Evolutionary conservation across 2,888 invertebrate species (phyloP).

Genomic region (Iselma pallidipennis): DNA sequence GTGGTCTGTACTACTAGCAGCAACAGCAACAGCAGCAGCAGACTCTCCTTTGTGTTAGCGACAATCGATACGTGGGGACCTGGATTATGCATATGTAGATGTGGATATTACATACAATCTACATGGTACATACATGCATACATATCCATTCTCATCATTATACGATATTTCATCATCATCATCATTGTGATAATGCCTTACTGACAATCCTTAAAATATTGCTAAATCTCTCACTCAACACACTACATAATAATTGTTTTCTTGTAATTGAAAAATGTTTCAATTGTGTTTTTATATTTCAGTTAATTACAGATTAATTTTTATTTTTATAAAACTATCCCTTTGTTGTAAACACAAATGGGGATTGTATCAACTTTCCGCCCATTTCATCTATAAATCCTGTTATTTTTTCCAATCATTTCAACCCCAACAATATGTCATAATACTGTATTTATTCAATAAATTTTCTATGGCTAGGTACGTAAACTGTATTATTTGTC

Average conservation of each 20-base stretch:
- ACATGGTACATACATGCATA: background rate
- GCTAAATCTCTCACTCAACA: background rate
- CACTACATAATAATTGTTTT: background rate
- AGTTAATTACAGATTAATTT: no score
- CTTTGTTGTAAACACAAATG: background rate
- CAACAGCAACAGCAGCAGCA: slow-evolving; percentile 1
- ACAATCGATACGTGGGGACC: slow-evolving; percentile 24
- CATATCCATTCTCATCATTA: background rate
- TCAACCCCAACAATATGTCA: background rate
- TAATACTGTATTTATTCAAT: background rate
- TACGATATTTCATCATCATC: background rate
- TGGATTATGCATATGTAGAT: slow-evolving; percentile 19
- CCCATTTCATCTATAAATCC: background rate
- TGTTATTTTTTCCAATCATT: background rate
- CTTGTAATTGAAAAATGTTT: background rate
- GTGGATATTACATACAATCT: slow-evolving; percentile 20
- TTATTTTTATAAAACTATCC: background rate
- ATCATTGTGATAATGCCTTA: background rate
- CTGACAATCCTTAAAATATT: background rate
- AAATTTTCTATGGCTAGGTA: no score
- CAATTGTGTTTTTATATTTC: background rate
- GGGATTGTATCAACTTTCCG: background rate
- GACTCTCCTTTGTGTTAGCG: slow-evolving; percentile 20
- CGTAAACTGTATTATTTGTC: no score
- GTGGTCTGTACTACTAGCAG: background rate